A percentile compares a stretch with the other conserved stretches of the same genome.
Evolutionary conservation across 2,888 invertebrate species (phyloP).

Genomic region (Leptinotarsa rubiginosa): DNA sequence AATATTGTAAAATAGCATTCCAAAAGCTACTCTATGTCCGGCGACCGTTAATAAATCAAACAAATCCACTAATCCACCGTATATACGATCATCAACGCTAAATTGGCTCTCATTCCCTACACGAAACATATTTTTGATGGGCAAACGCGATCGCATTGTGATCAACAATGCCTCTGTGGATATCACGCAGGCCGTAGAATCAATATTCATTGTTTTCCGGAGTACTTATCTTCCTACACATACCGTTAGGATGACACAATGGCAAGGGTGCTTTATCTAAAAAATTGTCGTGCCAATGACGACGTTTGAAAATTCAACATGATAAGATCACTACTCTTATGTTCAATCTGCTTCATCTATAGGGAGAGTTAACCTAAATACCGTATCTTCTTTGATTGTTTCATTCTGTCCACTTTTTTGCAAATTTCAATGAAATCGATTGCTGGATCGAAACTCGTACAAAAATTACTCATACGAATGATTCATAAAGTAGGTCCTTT

Average conservation of each 20-base stretch:
- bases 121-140: conserved; percentile 1
- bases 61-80: no score
- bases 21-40: not conserved
- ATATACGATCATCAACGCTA: no score
- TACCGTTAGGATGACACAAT: conserved; percentile 7
- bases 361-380: no score
- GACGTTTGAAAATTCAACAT: not conserved
- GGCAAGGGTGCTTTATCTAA: not conserved
- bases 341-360: no score
- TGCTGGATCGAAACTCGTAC: no score
- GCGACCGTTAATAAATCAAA: no score
- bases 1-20: no score
- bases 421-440: no score
- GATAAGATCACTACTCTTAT: not conserved
- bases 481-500: no score
- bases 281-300: not conserved
- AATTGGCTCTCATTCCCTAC: not conserved
- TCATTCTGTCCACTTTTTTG: no score
- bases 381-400: no score
- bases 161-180: conserved; percentile 1
- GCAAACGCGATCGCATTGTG: not conserved
- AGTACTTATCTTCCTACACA: not conserved
- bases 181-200: not conserved
- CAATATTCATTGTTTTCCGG: conserved; percentile 7
- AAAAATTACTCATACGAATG: no score